Evolutionary conservation across 2,888 invertebrate genomes (phyloP).

Genomic region (Lissonota sp.): DNA sequence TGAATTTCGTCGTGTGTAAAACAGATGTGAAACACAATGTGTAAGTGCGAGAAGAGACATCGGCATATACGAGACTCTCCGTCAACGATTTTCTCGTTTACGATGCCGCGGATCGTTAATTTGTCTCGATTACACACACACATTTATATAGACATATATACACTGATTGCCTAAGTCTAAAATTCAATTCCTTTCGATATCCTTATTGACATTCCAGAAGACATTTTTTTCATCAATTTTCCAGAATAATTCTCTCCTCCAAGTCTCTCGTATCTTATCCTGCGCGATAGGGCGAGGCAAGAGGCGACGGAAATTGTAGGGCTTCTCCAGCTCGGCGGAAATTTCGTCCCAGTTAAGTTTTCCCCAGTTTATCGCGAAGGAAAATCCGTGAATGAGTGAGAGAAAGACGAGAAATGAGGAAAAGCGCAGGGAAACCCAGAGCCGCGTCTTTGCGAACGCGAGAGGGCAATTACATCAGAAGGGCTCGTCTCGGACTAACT

Average conservation of each 20-base stretch:
- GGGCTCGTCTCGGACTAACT: slow-evolving; percentile 45
- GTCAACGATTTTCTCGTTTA: slow-evolving; percentile 52
- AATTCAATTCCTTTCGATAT: slow-evolving; percentile 44
- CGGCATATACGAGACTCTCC: slow-evolving; percentile 21
- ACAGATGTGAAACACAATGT: slow-evolving; percentile 63
- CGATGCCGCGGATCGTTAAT: slow-evolving; percentile 63
- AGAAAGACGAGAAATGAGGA: not conserved
- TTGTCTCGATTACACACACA: slow-evolving; percentile 38
- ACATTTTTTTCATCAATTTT: slow-evolving; percentile 8
- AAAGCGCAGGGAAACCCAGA: not conserved
- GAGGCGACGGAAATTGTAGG: not conserved
- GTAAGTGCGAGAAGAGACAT: slow-evolving; percentile 47
- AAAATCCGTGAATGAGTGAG: not conserved
- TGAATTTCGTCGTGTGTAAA: slow-evolving; percentile 45
- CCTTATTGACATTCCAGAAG: not conserved
- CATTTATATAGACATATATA: not conserved
- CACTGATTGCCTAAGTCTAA: slow-evolving; percentile 27
- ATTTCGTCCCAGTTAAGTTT: slow-evolving; percentile 25
- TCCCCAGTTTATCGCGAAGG: slow-evolving; percentile 7
- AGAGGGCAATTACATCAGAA: slow-evolving; percentile 48
- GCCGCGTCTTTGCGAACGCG: slow-evolving; percentile 28
- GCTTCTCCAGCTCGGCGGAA: not conserved
- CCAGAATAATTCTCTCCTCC: not conserved
- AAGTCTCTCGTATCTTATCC: slow-evolving; percentile 5
- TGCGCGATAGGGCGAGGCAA: not conserved